Evolutionary conservation across 2,888 invertebrate species (phyloP), one percentile per base, ranked within the genome.

Genomic region (Aphidius colemani): DNA sequence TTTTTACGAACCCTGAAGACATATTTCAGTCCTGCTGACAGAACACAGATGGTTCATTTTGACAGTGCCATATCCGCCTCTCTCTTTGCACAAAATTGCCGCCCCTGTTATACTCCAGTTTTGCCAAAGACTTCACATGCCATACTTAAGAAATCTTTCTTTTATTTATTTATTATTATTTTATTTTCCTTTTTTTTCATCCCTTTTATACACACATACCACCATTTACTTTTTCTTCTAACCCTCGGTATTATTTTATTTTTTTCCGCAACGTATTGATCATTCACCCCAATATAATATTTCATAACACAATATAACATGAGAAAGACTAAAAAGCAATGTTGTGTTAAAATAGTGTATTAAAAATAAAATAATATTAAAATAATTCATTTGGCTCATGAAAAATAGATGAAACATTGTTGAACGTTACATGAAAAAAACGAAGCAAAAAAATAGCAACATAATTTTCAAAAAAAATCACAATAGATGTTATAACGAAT

Each of bases 11-110:
- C 45, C 41, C 53, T 58, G 60, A 48, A 60, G 63, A 67, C 66
- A 72, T 72, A 71, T 72, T 71, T 71, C 68, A 70, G 67, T 63
- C 30, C 59, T 62, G 67, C 63, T 66, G 72, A 71, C 72, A 70
- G 70, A 68, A 68, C 70, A 70, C 72, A 72, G 71, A 72, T 70
- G 72, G 69, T 71, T 70, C 70, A 67, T 68, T 70, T 69, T 72
- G 69, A 71, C 69, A 70, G 69, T 65, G 53, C 66, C 66, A 70
- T 67, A 70, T 70, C 68, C 63, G 51, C 57, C 46, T 65, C 59
- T 30, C 63, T 57, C 59, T 59, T 61, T 61, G 43, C 48, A 61
- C 51, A n/a, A 18, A 58, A 61, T 59, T 60, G 46, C 61, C 58
- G 45, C 45, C 50, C 62, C 66, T 58, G 53, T 67, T 59, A 50